phyloP scores from a whole-genome alignment of 2,888 invertebrate genomes.

The Harpalus rufipes region DNA sequence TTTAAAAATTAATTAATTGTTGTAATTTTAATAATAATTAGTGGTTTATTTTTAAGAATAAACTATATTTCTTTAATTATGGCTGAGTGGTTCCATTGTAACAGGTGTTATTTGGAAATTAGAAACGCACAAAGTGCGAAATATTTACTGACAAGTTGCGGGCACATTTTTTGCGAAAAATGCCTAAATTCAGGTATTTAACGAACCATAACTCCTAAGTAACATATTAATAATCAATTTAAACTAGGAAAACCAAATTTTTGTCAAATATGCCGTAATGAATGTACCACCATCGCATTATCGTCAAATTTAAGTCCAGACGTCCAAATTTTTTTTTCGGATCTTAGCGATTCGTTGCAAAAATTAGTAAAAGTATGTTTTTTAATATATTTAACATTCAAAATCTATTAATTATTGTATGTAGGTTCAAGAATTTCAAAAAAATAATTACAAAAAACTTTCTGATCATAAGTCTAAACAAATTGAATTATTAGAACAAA shows the following conservation, averaged over 20 bases:
- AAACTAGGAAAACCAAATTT: constrained; percentile 68
- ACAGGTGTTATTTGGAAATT: constrained; percentile 72
- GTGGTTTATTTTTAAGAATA: constrained; percentile 16
- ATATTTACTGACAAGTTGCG: constrained; percentile 74
- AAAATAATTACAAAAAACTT: constrained; percentile 70
- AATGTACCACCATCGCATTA: constrained; percentile 70
- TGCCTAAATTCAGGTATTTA: constrained; percentile 70
- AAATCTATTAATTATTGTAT: constrained; percentile 33
- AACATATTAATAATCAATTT: neutral
- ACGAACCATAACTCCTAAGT: neutral
- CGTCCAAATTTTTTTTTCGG: constrained; percentile 72
- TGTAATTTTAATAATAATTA: neutral
- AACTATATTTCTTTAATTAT: constrained; percentile 43
- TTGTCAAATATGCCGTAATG: constrained; percentile 73
- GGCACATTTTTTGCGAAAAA: constrained; percentile 74
- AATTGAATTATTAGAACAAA: constrained; percentile 70
- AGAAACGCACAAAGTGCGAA: constrained; percentile 67
- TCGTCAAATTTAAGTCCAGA: constrained; percentile 72
- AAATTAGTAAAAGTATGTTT: constrained; percentile 39
- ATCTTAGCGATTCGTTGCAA: neutral
- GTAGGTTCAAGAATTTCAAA: constrained; percentile 72
- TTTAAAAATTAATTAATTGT: neutral
- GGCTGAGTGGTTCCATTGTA: constrained; percentile 75
- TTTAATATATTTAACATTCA: neutral
- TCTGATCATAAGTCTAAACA: constrained; percentile 7